A percentile compares a stretch with the other conserved stretches of the same genome.
These are phyloP conservation scores for Cetoscarus ocellatus DNA, from an alignment of 2,797 vertebrate species.

Conservation along the genomic window DNA sequence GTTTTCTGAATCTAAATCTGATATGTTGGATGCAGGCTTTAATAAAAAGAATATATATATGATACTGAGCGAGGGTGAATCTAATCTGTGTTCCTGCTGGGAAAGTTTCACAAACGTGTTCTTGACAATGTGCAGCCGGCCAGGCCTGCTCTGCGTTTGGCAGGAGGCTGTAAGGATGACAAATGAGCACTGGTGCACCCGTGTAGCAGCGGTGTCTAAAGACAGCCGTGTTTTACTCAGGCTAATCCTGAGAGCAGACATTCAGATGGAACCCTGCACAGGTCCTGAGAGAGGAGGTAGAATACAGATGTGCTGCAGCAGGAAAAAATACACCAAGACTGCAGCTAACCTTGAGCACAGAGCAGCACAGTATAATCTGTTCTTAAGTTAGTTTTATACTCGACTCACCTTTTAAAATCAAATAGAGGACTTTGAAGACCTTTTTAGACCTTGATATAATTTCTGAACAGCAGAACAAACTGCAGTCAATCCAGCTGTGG, in stretches of 20 bases:
- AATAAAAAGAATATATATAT: not conserved
- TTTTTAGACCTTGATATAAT: too few relatives aligned
- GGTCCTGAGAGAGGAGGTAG: conserved; percentile 52
- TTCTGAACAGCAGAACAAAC: too few relatives aligned
- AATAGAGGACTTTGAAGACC: too few relatives aligned
- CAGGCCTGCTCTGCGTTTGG: conserved; percentile 60
- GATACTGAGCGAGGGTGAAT: conserved; percentile 5
- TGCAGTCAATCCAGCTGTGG: too few relatives aligned
- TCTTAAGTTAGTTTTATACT: too few relatives aligned
- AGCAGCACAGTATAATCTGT: not conserved
- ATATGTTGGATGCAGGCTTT: not conserved
- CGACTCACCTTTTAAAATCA: too few relatives aligned
- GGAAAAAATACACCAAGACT: conserved; percentile 37
- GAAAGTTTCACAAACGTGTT: conserved; percentile 57
- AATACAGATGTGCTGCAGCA: conserved; percentile 55
- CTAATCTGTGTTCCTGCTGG: conserved; percentile 25
- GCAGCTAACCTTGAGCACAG: conserved; percentile 6
- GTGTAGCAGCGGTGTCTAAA: conserved; percentile 65
- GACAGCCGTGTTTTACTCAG: conserved; percentile 55
- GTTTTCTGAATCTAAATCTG: too few relatives aligned
- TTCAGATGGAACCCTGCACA: conserved; percentile 51
- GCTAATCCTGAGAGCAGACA: conserved; percentile 47
- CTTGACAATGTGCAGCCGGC: conserved; percentile 57
- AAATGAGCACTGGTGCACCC: conserved; percentile 67
- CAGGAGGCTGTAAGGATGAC: conserved; percentile 74